A percentile compares a stretch with the other conserved stretches of the same genome.
These are phyloP conservation scores for Montipora capitata DNA, from an alignment of 92 coral and sea anemone species.

Conservation along the genomic window DNA sequence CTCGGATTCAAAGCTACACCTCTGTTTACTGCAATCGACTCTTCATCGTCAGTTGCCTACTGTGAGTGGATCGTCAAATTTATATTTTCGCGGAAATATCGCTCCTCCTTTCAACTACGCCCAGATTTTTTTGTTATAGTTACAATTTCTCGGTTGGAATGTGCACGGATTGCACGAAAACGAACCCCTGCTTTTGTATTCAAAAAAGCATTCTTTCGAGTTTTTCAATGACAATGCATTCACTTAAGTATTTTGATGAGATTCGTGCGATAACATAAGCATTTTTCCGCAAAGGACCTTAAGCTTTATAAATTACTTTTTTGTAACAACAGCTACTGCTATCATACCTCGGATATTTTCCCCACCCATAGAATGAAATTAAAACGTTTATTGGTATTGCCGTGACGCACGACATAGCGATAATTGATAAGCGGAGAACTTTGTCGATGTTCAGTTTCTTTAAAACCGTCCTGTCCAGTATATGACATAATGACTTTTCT, in stretches of 20 bases:
- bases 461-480: background rate
- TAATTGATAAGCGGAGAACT: background rate
- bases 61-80: background rate
- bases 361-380: constrained; percentile 32
- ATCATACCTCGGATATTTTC: constrained; percentile 36
- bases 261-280: constrained; percentile 21
- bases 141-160: background rate
- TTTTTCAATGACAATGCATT: constrained; percentile 2
- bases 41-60: constrained; percentile 1
- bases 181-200: background rate
- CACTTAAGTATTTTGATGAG: background rate
- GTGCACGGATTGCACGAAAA: background rate
- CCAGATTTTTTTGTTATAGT: constrained; percentile 8
- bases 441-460: too few species aligned
- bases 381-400: background rate
- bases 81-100: constrained; percentile 25
- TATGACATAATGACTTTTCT: too few species aligned
- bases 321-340: background rate
- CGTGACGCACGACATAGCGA: background rate
- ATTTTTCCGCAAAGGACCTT: constrained; percentile 4
- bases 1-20: background rate
- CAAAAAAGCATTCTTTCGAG: constrained; percentile 13
- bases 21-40: constrained; percentile 48
- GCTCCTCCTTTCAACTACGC: constrained; percentile 21
- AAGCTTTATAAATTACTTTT: constrained; percentile 18